Conservation (phyloP, 1,140 invertebrate genomes). For the Sitodiplosis mosellana region DNA sequence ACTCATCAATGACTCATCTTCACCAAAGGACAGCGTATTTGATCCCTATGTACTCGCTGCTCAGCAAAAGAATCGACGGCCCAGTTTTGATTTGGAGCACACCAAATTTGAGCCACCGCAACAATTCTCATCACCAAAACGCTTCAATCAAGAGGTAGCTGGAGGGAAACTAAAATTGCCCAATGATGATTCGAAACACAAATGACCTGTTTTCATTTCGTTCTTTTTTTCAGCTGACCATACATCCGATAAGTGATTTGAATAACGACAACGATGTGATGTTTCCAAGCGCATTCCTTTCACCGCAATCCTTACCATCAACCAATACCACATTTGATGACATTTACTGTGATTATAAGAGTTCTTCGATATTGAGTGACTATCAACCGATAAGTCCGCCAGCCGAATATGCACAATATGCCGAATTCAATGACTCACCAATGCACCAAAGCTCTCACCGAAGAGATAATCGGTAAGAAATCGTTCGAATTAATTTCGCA, state of each 20-base stretch:
- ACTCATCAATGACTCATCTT: slow-evolving; percentile 33
- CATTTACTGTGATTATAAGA: slow-evolving; percentile 13
- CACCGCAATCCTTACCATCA: slow-evolving; percentile 18
- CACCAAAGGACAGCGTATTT: no score
- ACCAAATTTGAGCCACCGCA: no score
- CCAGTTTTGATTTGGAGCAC: no score
- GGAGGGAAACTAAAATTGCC: neutral
- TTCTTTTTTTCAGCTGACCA: slow-evolving; percentile 9
- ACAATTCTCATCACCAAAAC: neutral
- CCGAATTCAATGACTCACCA: slow-evolving; percentile 16
- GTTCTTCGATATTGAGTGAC: slow-evolving; percentile 25
- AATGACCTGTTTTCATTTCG: neutral
- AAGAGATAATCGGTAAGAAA: slow-evolving; percentile 11
- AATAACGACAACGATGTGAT: slow-evolving; percentile 9
- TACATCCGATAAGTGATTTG: slow-evolving; percentile 1
- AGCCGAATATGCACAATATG: slow-evolving; percentile 39
- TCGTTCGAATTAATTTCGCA: neutral
- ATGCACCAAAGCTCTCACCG: slow-evolving; percentile 5
- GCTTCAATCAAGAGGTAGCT: neutral
- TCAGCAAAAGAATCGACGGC: no score
- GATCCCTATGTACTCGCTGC: no score
- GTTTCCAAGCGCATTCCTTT: slow-evolving; percentile 17
- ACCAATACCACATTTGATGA: slow-evolving; percentile 11
- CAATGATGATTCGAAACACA: no score
- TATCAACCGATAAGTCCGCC: slow-evolving; percentile 40